phyloP scores from a whole-genome alignment of 2,888 invertebrate species.

The Megamerina dolium region DNA sequence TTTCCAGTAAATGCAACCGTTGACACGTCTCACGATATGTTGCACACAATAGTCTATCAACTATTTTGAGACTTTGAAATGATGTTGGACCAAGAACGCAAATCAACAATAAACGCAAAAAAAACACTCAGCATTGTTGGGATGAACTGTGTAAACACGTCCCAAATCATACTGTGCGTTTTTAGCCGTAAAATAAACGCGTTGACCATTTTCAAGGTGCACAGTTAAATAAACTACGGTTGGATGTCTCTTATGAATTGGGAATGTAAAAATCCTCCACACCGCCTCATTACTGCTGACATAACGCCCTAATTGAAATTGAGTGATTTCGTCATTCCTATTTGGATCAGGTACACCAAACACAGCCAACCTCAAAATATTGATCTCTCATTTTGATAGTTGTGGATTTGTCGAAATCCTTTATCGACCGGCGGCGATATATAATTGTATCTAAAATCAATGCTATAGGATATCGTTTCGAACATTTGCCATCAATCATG shows the following conservation, averaged over 20 bases:
- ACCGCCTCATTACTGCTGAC: slow-evolving; percentile 23
- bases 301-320: slow-evolving; percentile 21
- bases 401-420: too few species aligned
- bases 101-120: slow-evolving; percentile 37
- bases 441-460: slow-evolving; percentile 15
- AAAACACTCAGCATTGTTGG: slow-evolving; percentile 16
- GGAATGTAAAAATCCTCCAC: slow-evolving; percentile 23
- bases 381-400: too few species aligned
- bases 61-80: slow-evolving; percentile 32
- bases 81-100: slow-evolving; percentile 37
- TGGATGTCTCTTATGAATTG: slow-evolving; percentile 25
- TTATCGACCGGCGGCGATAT: too few species aligned
- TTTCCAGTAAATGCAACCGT: too few species aligned
- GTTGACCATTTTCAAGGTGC: slow-evolving; percentile 13
- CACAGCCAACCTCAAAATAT: too few species aligned
- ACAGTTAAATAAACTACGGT: slow-evolving; percentile 8
- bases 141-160: slow-evolving; percentile 25
- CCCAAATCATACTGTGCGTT: slow-evolving; percentile 23
- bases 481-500: slow-evolving; percentile 21
- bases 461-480: slow-evolving; percentile 19
- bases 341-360: slow-evolving; percentile 11
- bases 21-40: too few species aligned
- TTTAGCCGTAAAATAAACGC: slow-evolving; percentile 12
- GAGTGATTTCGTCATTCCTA: slow-evolving; percentile 17
- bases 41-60: too few species aligned